Base-by-base conservation (phyloP, 2,888 invertebrate genomes). In the Nezara viridula region DNA sequence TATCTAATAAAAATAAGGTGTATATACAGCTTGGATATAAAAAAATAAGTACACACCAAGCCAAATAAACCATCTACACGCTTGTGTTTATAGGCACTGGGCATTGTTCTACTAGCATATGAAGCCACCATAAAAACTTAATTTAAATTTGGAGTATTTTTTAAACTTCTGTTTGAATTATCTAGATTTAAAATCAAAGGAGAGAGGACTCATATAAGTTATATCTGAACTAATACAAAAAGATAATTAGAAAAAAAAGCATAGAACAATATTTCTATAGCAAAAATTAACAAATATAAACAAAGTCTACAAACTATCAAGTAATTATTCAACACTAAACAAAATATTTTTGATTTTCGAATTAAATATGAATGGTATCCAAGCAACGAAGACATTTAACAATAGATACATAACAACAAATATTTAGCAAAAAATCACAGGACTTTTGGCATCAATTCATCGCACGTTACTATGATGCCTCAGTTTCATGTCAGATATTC, bases 381-480 rank as follows among this genome's bases (percentile, higher is more conserved):
- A 81, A 81, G 44, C 81, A 21, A 37, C 66, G 9, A 60, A 60
- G 60, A n/a, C 27, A 32, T 60, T 60, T 60, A 60, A 60, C 27
- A 60, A 27, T 24, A 60, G 14, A 27, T 60, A 60, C 27, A 73
- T 32, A 60, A 60, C 60, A 60, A 60, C 60, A 32, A 37, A 73
- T 21, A 73, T 44, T 81, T 37, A 81, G 14, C 4, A 81, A n/a
- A 1, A 81, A 21, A 81, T 81, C 24, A 81, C 44, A 81, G 21
- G 40, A n/a, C 2, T 5, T 7, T 77, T 2, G 40, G 77, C 21
- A 81, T n/a, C 21, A 3, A n/a, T 86, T 89, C 50, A 91, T 89
- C 91, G 89, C 16, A 91, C 89, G 66, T 90, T 90, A 60, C 91
- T 91, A 88, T 90, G 90, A 87, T 91, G 91, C 73, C 91, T 86